A percentile compares a stretch with the other conserved stretches of the same genome.
These are phyloP conservation scores for Pelodytes ibericus DNA, from an alignment of 2,797 vertebrate species.

Conservation along the genomic window DNA sequence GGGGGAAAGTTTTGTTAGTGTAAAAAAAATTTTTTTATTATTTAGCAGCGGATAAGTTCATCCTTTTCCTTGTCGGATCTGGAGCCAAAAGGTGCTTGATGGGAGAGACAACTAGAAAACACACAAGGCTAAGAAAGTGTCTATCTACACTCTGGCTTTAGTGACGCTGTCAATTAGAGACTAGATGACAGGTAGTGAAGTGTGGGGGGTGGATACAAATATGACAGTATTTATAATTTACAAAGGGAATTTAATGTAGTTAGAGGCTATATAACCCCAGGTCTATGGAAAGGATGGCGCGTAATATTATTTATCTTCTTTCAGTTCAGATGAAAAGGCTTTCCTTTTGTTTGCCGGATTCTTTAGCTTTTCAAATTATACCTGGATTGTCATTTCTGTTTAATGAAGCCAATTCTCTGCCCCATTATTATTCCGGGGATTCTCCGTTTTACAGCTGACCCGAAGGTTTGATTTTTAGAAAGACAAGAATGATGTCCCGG, in stretches of 20 bases:
- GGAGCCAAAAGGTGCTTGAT: conserved; percentile 68
- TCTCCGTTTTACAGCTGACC: too few relatives aligned
- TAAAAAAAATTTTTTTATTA: background rate
- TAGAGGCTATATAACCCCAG: conserved; percentile 31
- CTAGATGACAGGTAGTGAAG: conserved; percentile 64
- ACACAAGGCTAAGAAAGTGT: conserved; percentile 73
- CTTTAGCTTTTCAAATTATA: conserved; percentile 1
- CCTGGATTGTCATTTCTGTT: background rate
- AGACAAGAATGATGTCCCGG: too few relatives aligned
- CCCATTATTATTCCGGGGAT: background rate
- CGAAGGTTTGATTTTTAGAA: too few relatives aligned
- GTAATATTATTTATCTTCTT: conserved; percentile 4
- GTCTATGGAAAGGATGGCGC: conserved; percentile 5
- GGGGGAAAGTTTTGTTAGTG: conserved; percentile 35
- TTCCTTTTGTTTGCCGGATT: conserved; percentile 36
- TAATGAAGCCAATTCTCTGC: background rate
- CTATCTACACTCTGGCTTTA: conserved; percentile 61
- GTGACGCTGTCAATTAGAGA: conserved; percentile 78
- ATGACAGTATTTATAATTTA: conserved; percentile 66
- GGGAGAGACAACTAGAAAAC: conserved; percentile 68
- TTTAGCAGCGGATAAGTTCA: conserved; percentile 69
- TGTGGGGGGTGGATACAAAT: too few relatives aligned
- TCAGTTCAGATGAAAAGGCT: background rate
- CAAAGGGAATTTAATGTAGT: conserved; percentile 57
- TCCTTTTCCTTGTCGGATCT: conserved; percentile 75